These are phyloP conservation scores for Hydrozoanthus tunicans DNA, from an alignment of 64 coral and sea anemone species.

Conservation along the genomic window DNA sequence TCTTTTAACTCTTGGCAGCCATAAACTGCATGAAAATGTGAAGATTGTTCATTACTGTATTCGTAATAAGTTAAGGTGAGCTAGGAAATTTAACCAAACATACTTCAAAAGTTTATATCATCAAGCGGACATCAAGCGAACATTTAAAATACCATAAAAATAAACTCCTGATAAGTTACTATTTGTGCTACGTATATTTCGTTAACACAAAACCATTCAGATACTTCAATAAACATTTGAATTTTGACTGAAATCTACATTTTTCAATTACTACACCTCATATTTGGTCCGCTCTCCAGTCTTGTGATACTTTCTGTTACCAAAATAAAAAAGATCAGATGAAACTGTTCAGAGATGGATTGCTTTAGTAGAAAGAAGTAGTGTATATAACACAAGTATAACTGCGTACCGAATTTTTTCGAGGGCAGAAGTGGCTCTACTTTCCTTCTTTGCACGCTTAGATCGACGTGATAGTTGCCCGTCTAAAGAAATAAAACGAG, in stretches of 20 bases:
- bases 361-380: neutral
- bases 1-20: no score
- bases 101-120: no score
- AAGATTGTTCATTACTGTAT: no score
- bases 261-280: conserved; percentile 4
- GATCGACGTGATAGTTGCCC: conserved; percentile 2
- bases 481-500: neutral
- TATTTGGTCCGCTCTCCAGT: conserved; percentile 50
- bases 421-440: conserved; percentile 26
- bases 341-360: neutral
- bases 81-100: no score
- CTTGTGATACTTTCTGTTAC: conserved; percentile 45
- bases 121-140: no score
- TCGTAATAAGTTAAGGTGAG: no score
- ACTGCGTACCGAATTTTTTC: conserved; percentile 46
- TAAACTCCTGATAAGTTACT: no score
- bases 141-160: no score
- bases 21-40: no score
- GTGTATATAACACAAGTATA: neutral
- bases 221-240: no score
- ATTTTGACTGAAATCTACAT: neutral
- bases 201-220: no score
- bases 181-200: no score
- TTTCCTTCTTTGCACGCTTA: conserved; percentile 48
- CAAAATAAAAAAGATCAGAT: neutral